Percentiles rank a stretch among this genome's conserved stretches.
Evolutionary conservation across 1,140 invertebrate genomes (phyloP).

Genomic region (Amyelois transitella): DNA sequence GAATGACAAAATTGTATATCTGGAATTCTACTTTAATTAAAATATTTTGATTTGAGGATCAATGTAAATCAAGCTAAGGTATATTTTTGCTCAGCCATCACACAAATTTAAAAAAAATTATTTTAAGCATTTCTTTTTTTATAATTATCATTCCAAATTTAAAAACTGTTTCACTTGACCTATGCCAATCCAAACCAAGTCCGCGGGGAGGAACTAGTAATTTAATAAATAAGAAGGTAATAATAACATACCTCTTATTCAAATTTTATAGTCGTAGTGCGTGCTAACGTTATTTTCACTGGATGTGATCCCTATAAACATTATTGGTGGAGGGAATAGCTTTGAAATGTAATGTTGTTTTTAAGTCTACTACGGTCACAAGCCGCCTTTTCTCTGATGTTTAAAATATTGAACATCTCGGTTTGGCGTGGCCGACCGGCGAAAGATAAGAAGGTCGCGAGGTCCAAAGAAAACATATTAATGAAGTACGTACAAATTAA

Average conservation of each 20-base stretch:
- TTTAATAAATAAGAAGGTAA: constrained; percentile 12
- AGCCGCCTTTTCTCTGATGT: neutral
- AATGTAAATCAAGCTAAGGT: no score
- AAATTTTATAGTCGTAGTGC: constrained; percentile 69
- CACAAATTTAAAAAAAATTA: no score
- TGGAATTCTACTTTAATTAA: no score
- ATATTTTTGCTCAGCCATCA: no score
- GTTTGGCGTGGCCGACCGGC: neutral
- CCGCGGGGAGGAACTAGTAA: no score
- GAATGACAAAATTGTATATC: neutral
- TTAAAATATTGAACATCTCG: neutral
- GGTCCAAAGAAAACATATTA: constrained; percentile 1
- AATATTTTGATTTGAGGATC: no score
- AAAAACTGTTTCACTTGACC: no score
- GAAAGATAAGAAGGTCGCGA: neutral
- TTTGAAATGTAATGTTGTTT: neutral
- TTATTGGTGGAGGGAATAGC: constrained; percentile 36
- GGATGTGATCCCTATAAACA: constrained; percentile 69
- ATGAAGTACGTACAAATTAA: neutral
- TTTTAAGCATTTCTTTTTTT: no score
- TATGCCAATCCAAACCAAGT: no score
- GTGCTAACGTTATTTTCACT: constrained; percentile 65
- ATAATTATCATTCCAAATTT: no score
- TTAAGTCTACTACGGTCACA: neutral
- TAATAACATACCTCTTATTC: constrained; percentile 41